Evolutionary conservation across 2,113 vertebrate genomes (phyloP).

Genomic region (Narcine bancroftii): DNA sequence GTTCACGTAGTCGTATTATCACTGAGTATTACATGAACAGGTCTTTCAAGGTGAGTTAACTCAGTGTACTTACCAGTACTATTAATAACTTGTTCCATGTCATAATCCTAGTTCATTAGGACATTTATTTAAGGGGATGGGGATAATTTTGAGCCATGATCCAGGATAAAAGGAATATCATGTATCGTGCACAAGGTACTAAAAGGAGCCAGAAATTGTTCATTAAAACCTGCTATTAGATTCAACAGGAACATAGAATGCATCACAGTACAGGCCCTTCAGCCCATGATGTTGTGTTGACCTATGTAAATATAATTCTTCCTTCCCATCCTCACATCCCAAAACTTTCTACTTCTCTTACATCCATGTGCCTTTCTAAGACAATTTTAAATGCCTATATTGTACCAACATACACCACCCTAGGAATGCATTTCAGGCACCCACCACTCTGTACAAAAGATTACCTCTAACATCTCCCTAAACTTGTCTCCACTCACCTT

Average conservation of each 20-base stretch:
- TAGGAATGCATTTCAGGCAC: too few species aligned
- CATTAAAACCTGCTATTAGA: not conserved
- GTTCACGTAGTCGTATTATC: conserved; percentile 71
- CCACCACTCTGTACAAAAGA: too few species aligned
- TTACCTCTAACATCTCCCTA: too few species aligned
- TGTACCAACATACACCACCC: too few species aligned
- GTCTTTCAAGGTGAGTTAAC: conserved; percentile 70
- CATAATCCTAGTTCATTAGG: not conserved
- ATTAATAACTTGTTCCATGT: not conserved
- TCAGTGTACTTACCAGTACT: not conserved
- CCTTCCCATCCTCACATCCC: too few species aligned
- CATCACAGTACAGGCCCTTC: too few species aligned
- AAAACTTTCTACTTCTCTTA: too few species aligned
- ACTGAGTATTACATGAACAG: conserved; percentile 79
- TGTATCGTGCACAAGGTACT: not conserved
- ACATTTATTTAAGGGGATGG: not conserved
- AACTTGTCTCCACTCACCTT: too few species aligned
- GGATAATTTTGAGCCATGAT: not conserved
- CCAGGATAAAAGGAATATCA: not conserved
- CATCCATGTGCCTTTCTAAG: too few species aligned
- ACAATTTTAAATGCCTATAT: too few species aligned
- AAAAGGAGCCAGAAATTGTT: not conserved
- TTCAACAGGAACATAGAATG: not conserved
- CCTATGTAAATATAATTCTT: too few species aligned
- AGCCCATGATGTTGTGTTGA: too few species aligned